These are phyloP conservation scores for Triops cancriformis DNA, from an alignment of 1,140 invertebrate species.

Conservation along the genomic window DNA sequence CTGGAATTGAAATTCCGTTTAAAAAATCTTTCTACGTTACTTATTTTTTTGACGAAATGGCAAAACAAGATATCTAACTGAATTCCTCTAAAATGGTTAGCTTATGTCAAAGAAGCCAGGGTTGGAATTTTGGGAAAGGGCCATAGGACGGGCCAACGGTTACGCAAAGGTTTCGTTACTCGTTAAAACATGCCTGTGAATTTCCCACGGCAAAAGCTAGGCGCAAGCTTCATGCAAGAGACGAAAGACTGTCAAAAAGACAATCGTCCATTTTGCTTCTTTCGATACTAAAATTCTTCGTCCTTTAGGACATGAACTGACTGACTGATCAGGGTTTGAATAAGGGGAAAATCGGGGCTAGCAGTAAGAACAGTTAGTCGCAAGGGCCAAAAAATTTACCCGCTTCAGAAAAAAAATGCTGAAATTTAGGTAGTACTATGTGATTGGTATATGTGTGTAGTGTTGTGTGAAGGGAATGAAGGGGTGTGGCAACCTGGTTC, in stretches of 20 bases:
- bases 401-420: background rate
- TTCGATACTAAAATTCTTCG: background rate
- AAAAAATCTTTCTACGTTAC: background rate
- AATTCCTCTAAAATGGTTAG: background rate
- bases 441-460: background rate
- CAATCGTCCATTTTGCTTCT: too few relatives aligned
- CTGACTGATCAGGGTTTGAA: background rate
- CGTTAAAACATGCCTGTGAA: background rate
- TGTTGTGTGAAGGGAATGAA: background rate
- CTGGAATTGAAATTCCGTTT: background rate
- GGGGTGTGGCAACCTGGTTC: conserved; percentile 39
- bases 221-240: background rate
- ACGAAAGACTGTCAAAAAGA: background rate
- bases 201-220: background rate
- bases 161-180: background rate
- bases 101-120: conserved; percentile 3
- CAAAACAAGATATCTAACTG: background rate
- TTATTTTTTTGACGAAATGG: background rate
- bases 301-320: background rate
- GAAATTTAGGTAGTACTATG: background rate
- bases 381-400: background rate
- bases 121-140: background rate
- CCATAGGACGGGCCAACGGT: background rate
- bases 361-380: background rate
- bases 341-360: background rate